Evolutionary conservation across 2,113 vertebrate genomes (phyloP).

Genomic region (Limanda limanda): DNA sequence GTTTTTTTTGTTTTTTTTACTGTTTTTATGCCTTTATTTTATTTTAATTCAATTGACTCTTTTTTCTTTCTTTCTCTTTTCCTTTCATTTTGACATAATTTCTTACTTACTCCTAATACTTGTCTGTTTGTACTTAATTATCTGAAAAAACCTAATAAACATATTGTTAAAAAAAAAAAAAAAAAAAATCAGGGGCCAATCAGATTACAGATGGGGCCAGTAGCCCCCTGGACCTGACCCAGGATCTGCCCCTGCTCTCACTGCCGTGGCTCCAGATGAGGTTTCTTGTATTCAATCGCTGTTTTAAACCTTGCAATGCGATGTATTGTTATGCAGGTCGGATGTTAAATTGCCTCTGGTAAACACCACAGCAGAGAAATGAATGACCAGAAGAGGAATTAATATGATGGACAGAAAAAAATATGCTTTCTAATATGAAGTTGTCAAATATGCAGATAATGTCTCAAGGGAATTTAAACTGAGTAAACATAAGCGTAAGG

Average conservation of each 20-base stretch:
- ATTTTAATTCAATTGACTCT: no score
- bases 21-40: no score
- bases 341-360: constrained; percentile 6
- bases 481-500: constrained; percentile 22
- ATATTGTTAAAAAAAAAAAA: no score
- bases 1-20: no score
- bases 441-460: constrained; percentile 6
- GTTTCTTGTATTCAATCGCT: no score
- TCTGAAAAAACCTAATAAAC: no score
- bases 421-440: constrained; percentile 44
- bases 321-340: constrained; percentile 32
- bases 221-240: neutral
- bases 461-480: constrained; percentile 9
- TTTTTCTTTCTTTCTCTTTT: no score
- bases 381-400: constrained; percentile 19
- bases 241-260: no score
- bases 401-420: constrained; percentile 46
- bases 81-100: no score
- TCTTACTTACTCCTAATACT: no score
- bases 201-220: neutral
- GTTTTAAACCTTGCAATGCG: neutral
- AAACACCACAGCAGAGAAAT: constrained; percentile 38
- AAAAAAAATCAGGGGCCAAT: neutral
- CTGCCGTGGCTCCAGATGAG: neutral
- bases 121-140: no score